Conservation (phyloP, 23 tunicate species). For the Clavelina lepadiformis region DNA sequence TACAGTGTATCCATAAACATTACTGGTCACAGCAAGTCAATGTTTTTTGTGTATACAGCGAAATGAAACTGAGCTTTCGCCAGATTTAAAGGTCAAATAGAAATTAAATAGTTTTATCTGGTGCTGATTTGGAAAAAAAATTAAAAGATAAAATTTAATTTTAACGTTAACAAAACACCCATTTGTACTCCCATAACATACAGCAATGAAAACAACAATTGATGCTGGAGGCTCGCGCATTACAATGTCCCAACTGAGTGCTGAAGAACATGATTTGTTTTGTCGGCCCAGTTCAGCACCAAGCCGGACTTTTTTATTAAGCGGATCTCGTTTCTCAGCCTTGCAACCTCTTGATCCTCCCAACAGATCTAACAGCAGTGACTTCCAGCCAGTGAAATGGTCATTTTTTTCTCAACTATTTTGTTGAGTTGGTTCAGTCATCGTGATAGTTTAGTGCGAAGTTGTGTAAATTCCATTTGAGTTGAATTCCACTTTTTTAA, state of each 20-base stretch:
- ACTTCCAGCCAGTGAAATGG: conserved; percentile 83
- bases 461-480: not conserved
- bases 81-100: too few relatives aligned
- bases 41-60: too few relatives aligned
- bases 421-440: not conserved
- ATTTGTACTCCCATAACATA: too few relatives aligned
- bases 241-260: conserved; percentile 60
- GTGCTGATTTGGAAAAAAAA: too few relatives aligned
- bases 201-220: conserved; percentile 45
- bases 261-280: conserved; percentile 53
- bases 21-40: too few relatives aligned
- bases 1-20: too few relatives aligned
- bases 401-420: not conserved
- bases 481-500: not conserved
- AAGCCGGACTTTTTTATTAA: conserved; percentile 75
- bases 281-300: conserved; percentile 87
- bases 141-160: too few relatives aligned
- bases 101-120: too few relatives aligned
- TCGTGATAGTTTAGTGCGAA: not conserved
- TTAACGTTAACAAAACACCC: too few relatives aligned
- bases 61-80: too few relatives aligned
- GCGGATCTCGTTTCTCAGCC: conserved; percentile 63
- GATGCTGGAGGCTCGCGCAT: conserved; percentile 72
- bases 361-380: not conserved
- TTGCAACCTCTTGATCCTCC: conserved; percentile 64